A percentile compares a stretch with the other conserved stretches of the same genome.
Conservation (phyloP, 1,140 invertebrate species). For the Hyles euphorbiae region DNA sequence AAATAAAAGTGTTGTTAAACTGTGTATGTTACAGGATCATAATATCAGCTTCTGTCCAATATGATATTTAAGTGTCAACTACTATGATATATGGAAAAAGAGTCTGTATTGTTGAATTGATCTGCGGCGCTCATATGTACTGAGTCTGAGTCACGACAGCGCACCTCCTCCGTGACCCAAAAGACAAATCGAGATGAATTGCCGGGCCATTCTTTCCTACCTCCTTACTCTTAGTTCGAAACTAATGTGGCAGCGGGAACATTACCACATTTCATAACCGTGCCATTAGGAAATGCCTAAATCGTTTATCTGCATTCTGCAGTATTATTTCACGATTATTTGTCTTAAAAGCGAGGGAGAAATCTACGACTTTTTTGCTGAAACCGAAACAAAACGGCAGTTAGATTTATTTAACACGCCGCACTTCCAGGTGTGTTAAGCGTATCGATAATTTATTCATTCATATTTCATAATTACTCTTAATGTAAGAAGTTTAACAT, state of each 20-base stretch:
- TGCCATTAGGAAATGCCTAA: conserved; percentile 3
- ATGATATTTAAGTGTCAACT: too few species aligned
- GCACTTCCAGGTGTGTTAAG: too few species aligned
- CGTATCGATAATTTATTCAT: too few species aligned
- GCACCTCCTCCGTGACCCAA: conserved; percentile 46
- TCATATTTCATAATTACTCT: too few species aligned
- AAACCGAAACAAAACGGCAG: neutral
- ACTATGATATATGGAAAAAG: conserved; percentile 7
- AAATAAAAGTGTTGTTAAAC: too few species aligned
- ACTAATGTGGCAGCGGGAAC: conserved; percentile 35
- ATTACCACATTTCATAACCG: conserved; percentile 43
- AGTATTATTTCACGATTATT: neutral
- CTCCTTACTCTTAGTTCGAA: conserved; percentile 24
- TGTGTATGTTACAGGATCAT: too few species aligned
- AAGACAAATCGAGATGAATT: conserved; percentile 72
- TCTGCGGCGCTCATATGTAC: conserved; percentile 26
- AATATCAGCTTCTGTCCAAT: too few species aligned
- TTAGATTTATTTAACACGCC: too few species aligned
- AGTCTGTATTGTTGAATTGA: conserved; percentile 15
- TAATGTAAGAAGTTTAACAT: conserved; percentile 1
- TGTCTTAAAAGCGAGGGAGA: neutral
- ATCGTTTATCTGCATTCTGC: conserved; percentile 1
- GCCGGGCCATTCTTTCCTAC: conserved; percentile 41
- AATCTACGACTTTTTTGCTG: neutral
- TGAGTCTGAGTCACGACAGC: conserved; percentile 48